Base-by-base conservation (phyloP, 1,140 invertebrate genomes). In the Dreissena polymorpha region DNA sequence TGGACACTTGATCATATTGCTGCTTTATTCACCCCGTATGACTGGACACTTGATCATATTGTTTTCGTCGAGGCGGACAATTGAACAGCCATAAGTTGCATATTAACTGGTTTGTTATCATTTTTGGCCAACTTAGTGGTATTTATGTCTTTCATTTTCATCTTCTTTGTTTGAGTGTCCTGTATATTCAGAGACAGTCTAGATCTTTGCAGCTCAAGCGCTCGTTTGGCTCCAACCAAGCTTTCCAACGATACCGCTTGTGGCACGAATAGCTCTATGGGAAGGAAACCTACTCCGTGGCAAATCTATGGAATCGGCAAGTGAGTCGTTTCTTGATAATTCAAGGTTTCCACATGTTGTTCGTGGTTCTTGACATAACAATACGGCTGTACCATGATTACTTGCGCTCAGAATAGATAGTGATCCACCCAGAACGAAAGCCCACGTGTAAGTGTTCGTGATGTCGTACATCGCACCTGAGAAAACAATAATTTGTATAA, bases 381-480 rank as follows among this genome's bases (percentile, higher is more conserved):
- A 50, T 82, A 82, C 16, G 81, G 81, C 23, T 83, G 74, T 13
- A 83, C 70, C 67, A 83, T 76, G 39, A 71, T 67, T 7, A 83
- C 12, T n/a, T 21, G 64, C 27, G 29, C 81, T 83, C 3, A 83
- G 18, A 69, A 83, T 76, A 21, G 57, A 65, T 29, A 83, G 25
- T 0, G 51, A 14, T 0, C 85, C 86, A 49, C 74, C 84, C 1
- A 87, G 23, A 21, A 68, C 57, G 65, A 87, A 87, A 0, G 84
- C 70, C n/a, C 68, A 60, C 6, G 60, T 50, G 51, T 87, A 87
- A 14, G 70, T 49, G 0, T 51, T 67, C 13, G 85, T 87, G 21
- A 75, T 57, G 55, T 87, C 86, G 67, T 74, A 87, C 67, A 87
- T 69, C 7, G 60, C 64, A 13, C 85, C 85, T 86, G 77, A 55